Evolutionary conservation across 1,140 invertebrate species (phyloP).

Genomic region (Gerris buenoi): DNA sequence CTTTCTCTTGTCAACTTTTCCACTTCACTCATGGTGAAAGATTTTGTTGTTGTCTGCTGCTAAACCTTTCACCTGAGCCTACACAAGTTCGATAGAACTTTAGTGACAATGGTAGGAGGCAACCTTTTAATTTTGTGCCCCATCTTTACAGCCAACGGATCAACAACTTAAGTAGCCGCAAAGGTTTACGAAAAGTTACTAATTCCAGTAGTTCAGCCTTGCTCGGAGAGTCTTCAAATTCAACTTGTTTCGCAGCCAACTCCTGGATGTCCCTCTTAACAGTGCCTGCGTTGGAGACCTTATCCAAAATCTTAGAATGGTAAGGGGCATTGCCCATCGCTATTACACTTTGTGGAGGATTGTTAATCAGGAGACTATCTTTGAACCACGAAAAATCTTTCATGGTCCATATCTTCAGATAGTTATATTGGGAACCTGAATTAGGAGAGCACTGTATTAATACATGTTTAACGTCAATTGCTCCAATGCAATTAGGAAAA

Average conservation of each 20-base stretch:
- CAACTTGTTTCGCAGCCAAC: too few species aligned
- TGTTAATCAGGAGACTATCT: background rate
- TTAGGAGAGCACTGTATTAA: too few species aligned
- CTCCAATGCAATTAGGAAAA: too few species aligned
- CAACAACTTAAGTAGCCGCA: background rate
- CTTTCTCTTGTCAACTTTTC: background rate
- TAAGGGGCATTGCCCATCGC: too few species aligned
- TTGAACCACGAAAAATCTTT: background rate
- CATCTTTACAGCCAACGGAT: slow-evolving; percentile 3
- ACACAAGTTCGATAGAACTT: slow-evolving; percentile 29
- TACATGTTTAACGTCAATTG: too few species aligned
- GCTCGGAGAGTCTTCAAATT: background rate
- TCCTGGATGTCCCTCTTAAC: too few species aligned
- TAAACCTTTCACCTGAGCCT: slow-evolving; percentile 26
- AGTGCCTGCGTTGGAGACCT: too few species aligned
- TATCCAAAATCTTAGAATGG: too few species aligned
- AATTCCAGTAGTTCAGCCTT: background rate
- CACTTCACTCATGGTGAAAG: background rate
- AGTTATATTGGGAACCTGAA: too few species aligned
- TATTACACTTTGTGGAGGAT: background rate
- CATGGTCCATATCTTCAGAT: background rate
- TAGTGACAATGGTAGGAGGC: slow-evolving; percentile 29
- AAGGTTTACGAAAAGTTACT: background rate
- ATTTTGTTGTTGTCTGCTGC: slow-evolving; percentile 15
- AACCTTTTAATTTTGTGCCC: slow-evolving; percentile 22